Evolutionary conservation across 2,888 invertebrate species (phyloP).

Genomic region (Spialia ferax): DNA sequence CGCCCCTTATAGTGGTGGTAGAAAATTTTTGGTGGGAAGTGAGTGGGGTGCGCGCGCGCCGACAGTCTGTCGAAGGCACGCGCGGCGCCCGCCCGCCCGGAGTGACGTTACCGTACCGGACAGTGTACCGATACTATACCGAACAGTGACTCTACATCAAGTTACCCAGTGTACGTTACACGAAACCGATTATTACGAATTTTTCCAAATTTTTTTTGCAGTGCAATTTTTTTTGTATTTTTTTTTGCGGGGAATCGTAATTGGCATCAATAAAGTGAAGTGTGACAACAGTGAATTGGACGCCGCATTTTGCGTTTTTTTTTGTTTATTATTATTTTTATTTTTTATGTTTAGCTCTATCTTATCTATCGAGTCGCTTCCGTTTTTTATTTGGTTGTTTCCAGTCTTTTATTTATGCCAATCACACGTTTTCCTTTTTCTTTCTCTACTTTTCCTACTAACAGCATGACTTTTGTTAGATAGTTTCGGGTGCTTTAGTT

Average conservation of each 20-base stretch:
- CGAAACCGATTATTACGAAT: constrained; percentile 49
- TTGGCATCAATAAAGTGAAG: constrained; percentile 85
- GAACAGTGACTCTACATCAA: constrained; percentile 50
- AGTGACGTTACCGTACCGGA: constrained; percentile 54
- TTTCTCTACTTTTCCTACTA: constrained; percentile 63
- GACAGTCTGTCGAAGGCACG: constrained; percentile 73
- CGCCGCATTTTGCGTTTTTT: constrained; percentile 57
- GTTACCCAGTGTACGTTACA: constrained; percentile 71
- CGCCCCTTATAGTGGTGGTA: constrained; percentile 75
- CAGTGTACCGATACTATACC: constrained; percentile 47
- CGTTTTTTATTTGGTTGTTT: constrained; percentile 56
- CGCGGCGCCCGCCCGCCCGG: constrained; percentile 72
- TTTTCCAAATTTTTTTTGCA: constrained; percentile 37
- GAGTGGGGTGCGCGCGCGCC: constrained; percentile 84
- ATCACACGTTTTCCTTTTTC: constrained; percentile 76
- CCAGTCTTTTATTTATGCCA: constrained; percentile 79
- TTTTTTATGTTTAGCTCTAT: constrained; percentile 58
- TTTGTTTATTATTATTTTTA: constrained; percentile 43
- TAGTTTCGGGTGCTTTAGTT: neutral
- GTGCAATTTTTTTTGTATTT: constrained; percentile 21
- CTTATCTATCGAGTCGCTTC: constrained; percentile 33
- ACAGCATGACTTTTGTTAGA: constrained; percentile 44
- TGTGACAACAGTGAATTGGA: constrained; percentile 71
- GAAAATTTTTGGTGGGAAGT: constrained; percentile 83
- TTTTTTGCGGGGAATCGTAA: constrained; percentile 70